Evolutionary conservation across 2,888 invertebrate species (phyloP), one percentile per base, ranked within the genome.

Genomic region (Drosophila multiciliata): DNA sequence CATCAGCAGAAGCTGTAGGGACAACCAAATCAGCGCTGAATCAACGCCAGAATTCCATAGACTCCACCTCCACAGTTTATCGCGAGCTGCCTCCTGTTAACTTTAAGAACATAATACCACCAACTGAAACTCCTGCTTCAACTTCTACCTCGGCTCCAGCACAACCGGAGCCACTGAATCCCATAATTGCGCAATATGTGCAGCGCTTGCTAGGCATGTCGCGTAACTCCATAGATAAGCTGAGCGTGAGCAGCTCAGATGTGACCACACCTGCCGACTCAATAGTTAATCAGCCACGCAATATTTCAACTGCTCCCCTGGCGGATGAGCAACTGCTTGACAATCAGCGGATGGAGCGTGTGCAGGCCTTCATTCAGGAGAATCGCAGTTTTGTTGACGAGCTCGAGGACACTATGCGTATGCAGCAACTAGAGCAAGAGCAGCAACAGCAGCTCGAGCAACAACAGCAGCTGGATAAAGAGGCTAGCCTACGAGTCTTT

Each of bases 171-270:
- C 68, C 60, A 6, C 62, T 92, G 8, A 91, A 94, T 87, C 93
- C 93, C 2, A 70, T 89, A 15, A 80, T 94, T 48, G 84, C 92
- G 5, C 92, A 92, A 11, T 94, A 94, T 76, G 93, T 95, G 3
- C 92, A 93, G 62, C 93, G 94, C 73, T 87, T 95, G 45, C 83
- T 95, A 26, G 91, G 91, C n/a, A 94, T 95, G 94, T 94, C 94
- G 0, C 93, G 93, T 36, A 88, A 83, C 12, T 93, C 93, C 64
- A 89, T 95, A n/a, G 93, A 94, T 17, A 92, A 94, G 15, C 85
- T 94, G 23, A 92, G 92, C 1, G 93, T 94, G 0, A 93, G 93
- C 76, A 92, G 93, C 1, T 94, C 94, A 33, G 93, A 93, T 0
- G 91, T 94, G 23, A 89, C 93, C 29, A 94, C 94, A 0, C 94